Percentiles rank a stretch among this genome's conserved stretches.
phyloP scores from a whole-genome alignment of 2,888 invertebrate genomes.

The Seira sanloemensis region DNA sequence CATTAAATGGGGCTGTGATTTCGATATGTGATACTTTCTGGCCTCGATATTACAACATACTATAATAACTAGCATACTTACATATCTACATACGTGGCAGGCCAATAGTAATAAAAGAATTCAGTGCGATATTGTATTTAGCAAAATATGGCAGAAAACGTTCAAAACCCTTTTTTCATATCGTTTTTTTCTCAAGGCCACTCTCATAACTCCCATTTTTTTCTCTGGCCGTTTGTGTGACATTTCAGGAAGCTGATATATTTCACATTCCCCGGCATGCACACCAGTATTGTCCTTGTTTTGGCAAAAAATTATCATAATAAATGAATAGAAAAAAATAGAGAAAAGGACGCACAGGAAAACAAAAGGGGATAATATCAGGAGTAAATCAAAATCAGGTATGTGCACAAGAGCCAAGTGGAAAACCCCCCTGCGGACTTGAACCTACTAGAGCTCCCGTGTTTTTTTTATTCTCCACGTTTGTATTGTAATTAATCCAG shows the following conservation, averaged over 20 bases:
- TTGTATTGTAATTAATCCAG: constrained; percentile 47
- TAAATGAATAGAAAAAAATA: constrained; percentile 22
- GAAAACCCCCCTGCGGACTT: constrained; percentile 52
- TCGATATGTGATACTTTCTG: not conserved
- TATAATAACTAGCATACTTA: too few species aligned
- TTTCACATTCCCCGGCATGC: not conserved
- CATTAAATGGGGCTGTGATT: not conserved
- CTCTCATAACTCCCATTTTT: constrained; percentile 4
- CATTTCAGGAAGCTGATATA: constrained; percentile 4
- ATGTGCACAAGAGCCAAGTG: constrained; percentile 30
- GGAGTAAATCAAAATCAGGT: constrained; percentile 8
- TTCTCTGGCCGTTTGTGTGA: not conserved
- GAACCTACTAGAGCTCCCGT: constrained; percentile 38
- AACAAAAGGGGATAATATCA: constrained; percentile 18
- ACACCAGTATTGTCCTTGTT: constrained; percentile 10
- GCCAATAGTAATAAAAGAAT: not conserved
- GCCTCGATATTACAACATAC: constrained; percentile 6
- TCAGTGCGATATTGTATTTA: not conserved
- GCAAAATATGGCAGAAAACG: too few species aligned
- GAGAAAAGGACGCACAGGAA: not conserved
- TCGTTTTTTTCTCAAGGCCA: constrained; percentile 9
- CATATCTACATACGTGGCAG: too few species aligned
- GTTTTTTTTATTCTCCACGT: constrained; percentile 44
- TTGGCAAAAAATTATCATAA: constrained; percentile 45
- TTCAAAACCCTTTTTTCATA: too few species aligned